Base-by-base conservation (phyloP, 1,140 invertebrate genomes). In the Meteorus sp. region DNA sequence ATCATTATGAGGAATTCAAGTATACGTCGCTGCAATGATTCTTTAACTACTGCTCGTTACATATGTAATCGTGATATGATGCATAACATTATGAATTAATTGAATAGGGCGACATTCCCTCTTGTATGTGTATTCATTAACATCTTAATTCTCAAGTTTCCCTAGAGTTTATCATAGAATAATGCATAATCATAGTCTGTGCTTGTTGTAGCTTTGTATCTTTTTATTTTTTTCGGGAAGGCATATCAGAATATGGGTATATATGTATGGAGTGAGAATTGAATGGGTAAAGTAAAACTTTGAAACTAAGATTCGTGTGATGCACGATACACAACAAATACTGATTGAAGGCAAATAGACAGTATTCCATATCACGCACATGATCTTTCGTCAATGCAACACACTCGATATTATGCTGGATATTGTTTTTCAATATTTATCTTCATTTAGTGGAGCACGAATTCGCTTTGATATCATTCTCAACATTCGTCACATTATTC, bases 261-360 rank as follows among this genome's bases (percentile, higher is more conserved):
- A n/a, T n/a, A n/a, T n/a, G n/a, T n/a, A n/a, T n/a, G n/a, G n/a
- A n/a, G n/a, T n/a, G n/a, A 51, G 8, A 51, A 29, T 60, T 41
- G 22, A 50, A 48, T 17, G 15, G 9, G 19, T 56, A 33, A 8
- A 54, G 6, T 23, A 41, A 27, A 20, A 50, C 20, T 25, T 19
- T 44, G 22, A 44, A 44, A 25, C 19, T 52, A 17, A 19, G 6
- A 35, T 20, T 52, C 31, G 29, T 37, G 31, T 37, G 31, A 19
- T 31, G 29, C 43, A 27, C 11, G 17, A 52, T 52, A 48, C 33
- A 37, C 6, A 52, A 59, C 60, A 64, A 64, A 66, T 64, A 68
- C 66, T 68, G 64, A 59, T 52, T 68, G 59, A 61, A 65, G 54
- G 59, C 61, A 65, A 63, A 33, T 52, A 29, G 55, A 62, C 56